phyloP scores from a whole-genome alignment of 1,140 invertebrate genomes.

The Diuraphis noxia region DNA sequence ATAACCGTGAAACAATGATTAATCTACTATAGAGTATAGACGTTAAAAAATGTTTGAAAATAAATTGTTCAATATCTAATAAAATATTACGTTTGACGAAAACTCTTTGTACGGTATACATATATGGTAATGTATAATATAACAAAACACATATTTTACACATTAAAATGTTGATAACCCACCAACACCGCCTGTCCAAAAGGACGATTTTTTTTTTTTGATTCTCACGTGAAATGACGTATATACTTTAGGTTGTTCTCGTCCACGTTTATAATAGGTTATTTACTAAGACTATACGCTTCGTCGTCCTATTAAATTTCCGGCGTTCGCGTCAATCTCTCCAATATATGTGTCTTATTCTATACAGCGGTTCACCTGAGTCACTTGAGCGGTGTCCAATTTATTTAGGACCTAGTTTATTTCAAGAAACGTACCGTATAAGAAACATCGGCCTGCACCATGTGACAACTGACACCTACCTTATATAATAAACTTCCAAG shows the following conservation, averaged over 20 bases:
- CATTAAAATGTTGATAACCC: background rate
- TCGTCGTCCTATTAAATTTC: slow-evolving; percentile 3
- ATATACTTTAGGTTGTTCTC: background rate
- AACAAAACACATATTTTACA: background rate
- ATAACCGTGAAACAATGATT: background rate
- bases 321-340: background rate
- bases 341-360: background rate
- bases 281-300: background rate
- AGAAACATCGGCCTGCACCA: slow-evolving; percentile 18
- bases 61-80: background rate
- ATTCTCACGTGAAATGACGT: background rate
- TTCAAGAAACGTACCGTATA: slow-evolving; percentile 25
- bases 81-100: too few species aligned
- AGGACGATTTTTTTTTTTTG: background rate
- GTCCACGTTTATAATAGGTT: background rate
- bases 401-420: slow-evolving; percentile 39
- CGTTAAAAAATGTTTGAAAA: background rate
- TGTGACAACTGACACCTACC: slow-evolving; percentile 42
- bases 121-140: background rate
- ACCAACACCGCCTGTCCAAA: background rate
- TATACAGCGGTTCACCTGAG: slow-evolving; percentile 28
- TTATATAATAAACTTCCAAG: background rate
- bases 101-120: background rate
- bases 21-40: too few species aligned
- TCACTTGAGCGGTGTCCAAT: slow-evolving; percentile 23